Percentiles rank a stretch among this genome's conserved stretches.
phyloP scores from a whole-genome alignment of 35 echinoderm and acorn worm genomes.

The Heliocidaris erythrogramma region DNA sequence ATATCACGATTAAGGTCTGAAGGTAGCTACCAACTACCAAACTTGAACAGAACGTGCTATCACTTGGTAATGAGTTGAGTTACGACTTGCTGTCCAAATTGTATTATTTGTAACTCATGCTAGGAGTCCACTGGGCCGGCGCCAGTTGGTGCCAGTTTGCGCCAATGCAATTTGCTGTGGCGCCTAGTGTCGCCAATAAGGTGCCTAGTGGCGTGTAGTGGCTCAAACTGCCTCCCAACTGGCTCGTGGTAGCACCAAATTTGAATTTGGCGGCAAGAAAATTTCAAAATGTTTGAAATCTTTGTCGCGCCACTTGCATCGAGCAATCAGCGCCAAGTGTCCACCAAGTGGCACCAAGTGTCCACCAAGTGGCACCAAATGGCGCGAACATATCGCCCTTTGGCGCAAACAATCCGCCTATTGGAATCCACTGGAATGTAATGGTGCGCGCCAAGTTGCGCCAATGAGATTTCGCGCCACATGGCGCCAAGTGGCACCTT shows the following conservation, averaged over 20 bases:
- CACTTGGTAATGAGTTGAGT: too few species aligned
- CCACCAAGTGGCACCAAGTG: too few species aligned
- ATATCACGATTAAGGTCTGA: too few species aligned
- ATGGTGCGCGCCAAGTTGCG: conserved; percentile 24
- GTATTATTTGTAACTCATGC: not conserved
- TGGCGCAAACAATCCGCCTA: conserved; percentile 14
- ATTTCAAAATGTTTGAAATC: too few species aligned
- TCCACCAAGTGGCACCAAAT: conserved; percentile 27
- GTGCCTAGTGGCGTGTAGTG: conserved; percentile 24
- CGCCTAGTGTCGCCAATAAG: conserved; percentile 32
- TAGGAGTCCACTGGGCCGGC: conserved; percentile 7
- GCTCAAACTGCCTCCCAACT: conserved; percentile 32
- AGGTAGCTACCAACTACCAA: too few species aligned
- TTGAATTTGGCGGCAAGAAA: too few species aligned
- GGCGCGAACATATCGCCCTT: conserved; percentile 3
- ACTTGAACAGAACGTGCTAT: too few species aligned
- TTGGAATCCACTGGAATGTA: conserved; percentile 33
- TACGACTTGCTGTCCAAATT: too few species aligned
- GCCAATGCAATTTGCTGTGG: conserved; percentile 23
- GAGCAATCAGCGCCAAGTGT: too few species aligned
- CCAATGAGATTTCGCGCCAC: conserved; percentile 19
- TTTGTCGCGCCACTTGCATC: too few species aligned
- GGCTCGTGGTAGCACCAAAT: too few species aligned
- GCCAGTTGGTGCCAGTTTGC: not conserved
- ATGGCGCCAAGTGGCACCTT: not conserved